Percentiles rank a stretch among this genome's conserved stretches.
phyloP scores from a whole-genome alignment of 2,113 vertebrate species.

The Tenebrosternarchus preto region DNA sequence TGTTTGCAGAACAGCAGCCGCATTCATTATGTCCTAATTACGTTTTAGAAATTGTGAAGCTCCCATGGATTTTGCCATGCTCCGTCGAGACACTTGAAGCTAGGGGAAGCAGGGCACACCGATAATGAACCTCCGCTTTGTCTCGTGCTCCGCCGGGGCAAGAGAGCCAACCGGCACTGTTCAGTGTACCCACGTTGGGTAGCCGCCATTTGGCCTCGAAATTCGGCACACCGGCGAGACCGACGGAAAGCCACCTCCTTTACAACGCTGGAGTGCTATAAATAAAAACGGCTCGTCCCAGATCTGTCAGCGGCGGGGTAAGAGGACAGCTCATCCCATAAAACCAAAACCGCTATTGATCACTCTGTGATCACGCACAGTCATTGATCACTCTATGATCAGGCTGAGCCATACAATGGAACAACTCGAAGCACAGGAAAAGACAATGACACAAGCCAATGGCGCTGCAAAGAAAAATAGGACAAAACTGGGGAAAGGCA shows the following conservation, averaged over 20 bases:
- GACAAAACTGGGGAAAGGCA: neutral
- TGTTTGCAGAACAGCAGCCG: too few relatives aligned
- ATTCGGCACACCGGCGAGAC: neutral
- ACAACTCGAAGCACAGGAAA: neutral
- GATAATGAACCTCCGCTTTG: neutral
- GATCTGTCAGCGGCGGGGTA: conserved; percentile 64
- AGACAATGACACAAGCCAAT: conserved; percentile 32
- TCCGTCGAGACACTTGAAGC: neutral
- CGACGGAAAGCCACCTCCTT: conserved; percentile 12
- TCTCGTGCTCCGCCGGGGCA: neutral
- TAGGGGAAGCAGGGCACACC: neutral
- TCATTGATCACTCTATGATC: conserved; percentile 36
- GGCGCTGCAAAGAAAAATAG: conserved; percentile 26
- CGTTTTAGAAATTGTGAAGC: neutral
- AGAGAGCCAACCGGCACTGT: neutral
- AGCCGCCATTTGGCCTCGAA: conserved; percentile 32
- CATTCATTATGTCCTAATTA: neutral
- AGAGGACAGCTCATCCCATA: conserved; percentile 54
- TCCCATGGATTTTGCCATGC: too few relatives aligned
- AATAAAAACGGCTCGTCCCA: conserved; percentile 65
- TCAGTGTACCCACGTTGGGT: conserved; percentile 13
- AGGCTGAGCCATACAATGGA: neutral
- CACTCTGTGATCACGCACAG: conserved; percentile 21
- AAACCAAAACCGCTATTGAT: conserved; percentile 36
- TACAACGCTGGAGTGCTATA: conserved; percentile 41